Base-by-base conservation (phyloP, 2,113 vertebrate species). In the Ophthalmolycus amberensis region DNA sequence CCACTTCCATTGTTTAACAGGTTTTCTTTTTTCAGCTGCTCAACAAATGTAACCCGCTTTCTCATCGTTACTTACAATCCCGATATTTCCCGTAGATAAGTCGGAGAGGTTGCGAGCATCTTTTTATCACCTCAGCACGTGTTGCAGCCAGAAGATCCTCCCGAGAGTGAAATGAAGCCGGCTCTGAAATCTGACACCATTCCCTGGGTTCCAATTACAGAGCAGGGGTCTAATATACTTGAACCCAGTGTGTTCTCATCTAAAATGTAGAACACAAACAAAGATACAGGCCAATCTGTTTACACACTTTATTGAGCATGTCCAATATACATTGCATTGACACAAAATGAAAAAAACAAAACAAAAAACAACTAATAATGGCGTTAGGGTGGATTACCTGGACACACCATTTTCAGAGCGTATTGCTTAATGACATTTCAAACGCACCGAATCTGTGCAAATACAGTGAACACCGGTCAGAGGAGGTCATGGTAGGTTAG, bases 391-490 rank as follows among this genome's bases (percentile, higher is more conserved):
- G 86, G 89, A 88, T 89, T 86, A 89, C 90, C 91, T 94, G 93
- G 89, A 92, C 87, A 92, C 87, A 89, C 85, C 83, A 84, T 92
- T 92, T 91, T 93, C 87, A 89, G 85, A 90, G 90, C 88, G 71
- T 95, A 94, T 94, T 94, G 94, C 92, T 95, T 93, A 84, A 91
- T 93, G 93, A 93, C 84, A 72, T 94, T 93, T 93, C 89, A 92
- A 90, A 93, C 85, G 92, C 93, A 92, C 89, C 59, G 72, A 92
- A 91, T 92, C 90, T 92, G 92, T 91, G 90, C 88, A 91, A 93
- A 93, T 89, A 95, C 93, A 95, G 94, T 94, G 93, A 93, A 93
- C 90, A 94, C 93, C 93, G 93, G 93, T 95, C 93, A 91, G 93
- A 92, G 89, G 91, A 91, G 93, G 91, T 93, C 86, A 92, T 92